A percentile compares a stretch with the other conserved stretches of the same genome.
Conservation (phyloP, 2,888 invertebrate species). For the Stictocephala bisonia region DNA sequence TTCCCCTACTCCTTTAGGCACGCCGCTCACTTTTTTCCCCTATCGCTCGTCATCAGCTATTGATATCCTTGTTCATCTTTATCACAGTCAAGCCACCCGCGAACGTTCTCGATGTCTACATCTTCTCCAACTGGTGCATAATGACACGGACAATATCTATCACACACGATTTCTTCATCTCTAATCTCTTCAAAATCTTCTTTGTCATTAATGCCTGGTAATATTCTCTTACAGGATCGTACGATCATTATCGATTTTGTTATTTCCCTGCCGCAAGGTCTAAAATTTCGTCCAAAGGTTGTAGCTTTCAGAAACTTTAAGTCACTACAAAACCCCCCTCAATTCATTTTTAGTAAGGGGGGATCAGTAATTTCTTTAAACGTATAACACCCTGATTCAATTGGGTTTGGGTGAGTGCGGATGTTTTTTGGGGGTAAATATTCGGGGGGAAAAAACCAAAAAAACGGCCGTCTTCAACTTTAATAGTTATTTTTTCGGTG, state of each 20-base stretch:
- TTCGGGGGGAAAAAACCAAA: too few species aligned
- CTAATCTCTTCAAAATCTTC: not conserved
- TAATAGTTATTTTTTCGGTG: not conserved
- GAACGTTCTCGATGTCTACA: slow-evolving; percentile 1
- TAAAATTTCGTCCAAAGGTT: slow-evolving; percentile 5
- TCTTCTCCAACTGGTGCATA: not conserved
- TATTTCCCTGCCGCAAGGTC: not conserved
- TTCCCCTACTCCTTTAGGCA: not conserved
- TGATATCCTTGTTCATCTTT: not conserved
- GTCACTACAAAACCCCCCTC: not conserved
- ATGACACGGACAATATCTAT: too few species aligned
- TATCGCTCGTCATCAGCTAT: not conserved
- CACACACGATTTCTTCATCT: not conserved
- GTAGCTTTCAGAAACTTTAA: not conserved
- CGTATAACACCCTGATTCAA: slow-evolving; percentile 22
- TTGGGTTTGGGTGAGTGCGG: slow-evolving; percentile 21
- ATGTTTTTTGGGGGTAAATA: slow-evolving; percentile 34
- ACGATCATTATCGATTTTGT: not conserved
- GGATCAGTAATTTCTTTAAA: not conserved
- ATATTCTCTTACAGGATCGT: slow-evolving; percentile 10
- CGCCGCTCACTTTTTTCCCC: not conserved
- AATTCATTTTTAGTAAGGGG: not conserved
- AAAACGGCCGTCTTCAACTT: slow-evolving; percentile 14
- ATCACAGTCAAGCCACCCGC: slow-evolving; percentile 14
- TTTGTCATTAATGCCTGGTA: slow-evolving; percentile 1